phyloP scores from a whole-genome alignment of 37 sponge, comb jelly and placozoan species.

The Corticium candelabrum region DNA sequence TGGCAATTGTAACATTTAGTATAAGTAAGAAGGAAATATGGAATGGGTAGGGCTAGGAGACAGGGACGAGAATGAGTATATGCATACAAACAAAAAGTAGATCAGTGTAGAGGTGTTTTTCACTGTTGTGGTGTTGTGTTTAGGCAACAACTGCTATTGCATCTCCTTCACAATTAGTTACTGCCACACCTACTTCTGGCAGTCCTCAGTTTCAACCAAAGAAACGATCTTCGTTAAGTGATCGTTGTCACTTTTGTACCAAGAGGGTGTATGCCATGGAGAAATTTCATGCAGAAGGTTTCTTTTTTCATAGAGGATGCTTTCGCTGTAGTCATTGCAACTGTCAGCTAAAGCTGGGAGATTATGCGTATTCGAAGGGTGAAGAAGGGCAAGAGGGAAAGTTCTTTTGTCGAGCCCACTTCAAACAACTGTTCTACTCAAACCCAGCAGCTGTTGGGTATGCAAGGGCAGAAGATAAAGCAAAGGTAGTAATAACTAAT shows the following conservation, averaged over 20 bases:
- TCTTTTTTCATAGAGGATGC: slow-evolving; percentile 74
- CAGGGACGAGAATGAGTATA: no score
- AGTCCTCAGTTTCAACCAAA: background rate
- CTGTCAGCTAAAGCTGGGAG: slow-evolving; percentile 51
- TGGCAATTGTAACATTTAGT: no score
- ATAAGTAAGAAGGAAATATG: no score
- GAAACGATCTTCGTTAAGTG: background rate
- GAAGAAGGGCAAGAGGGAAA: slow-evolving; percentile 49
- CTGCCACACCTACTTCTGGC: no score
- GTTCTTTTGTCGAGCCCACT: slow-evolving; percentile 75
- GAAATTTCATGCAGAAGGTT: slow-evolving; percentile 61
- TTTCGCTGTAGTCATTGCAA: slow-evolving; percentile 71
- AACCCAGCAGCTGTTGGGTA: slow-evolving; percentile 62
- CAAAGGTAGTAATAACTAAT: slow-evolving; percentile 2
- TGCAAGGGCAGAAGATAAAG: background rate
- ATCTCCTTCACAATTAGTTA: no score
- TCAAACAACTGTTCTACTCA: slow-evolving; percentile 68
- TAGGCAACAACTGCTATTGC: no score
- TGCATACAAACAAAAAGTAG: no score
- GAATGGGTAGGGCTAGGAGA: no score
- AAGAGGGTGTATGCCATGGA: slow-evolving; percentile 77
- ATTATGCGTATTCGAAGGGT: slow-evolving; percentile 56
- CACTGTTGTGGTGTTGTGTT: no score
- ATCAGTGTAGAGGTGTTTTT: no score
- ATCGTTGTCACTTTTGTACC: slow-evolving; percentile 59